Evolutionary conservation across 2,888 invertebrate species (phyloP).

Genomic region (Dicyrtomina minuta): DNA sequence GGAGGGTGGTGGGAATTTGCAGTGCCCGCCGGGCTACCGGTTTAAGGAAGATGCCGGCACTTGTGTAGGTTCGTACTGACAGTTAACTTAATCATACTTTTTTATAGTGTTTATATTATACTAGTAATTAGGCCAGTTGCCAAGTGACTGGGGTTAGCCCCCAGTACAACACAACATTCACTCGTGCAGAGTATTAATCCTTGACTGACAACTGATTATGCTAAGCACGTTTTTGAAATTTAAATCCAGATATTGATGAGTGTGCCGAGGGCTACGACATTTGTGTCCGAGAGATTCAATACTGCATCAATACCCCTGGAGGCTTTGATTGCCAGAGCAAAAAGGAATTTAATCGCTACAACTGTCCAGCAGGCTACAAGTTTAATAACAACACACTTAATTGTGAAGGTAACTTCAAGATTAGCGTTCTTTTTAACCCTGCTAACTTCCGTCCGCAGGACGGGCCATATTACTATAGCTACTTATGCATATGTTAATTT

Average conservation of each 20-base stretch:
- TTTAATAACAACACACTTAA: conserved; percentile 54
- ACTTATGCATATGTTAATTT: too few relatives aligned
- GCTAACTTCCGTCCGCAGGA: too few relatives aligned
- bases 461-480: too few relatives aligned
- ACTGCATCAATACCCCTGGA: conserved; percentile 69
- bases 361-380: conserved; percentile 56
- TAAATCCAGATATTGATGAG: conserved; percentile 75
- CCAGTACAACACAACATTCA: too few relatives aligned
- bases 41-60: conserved; percentile 43
- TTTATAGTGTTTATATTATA: too few relatives aligned
- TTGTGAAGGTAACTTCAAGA: conserved; percentile 54
- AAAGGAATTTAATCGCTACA: conserved; percentile 54
- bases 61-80: conserved; percentile 52
- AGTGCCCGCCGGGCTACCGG: conserved; percentile 54
- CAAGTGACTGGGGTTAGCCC: too few relatives aligned
- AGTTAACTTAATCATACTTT: background rate
- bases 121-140: too few relatives aligned
- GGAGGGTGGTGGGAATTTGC: conserved; percentile 41
- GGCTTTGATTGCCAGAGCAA: conserved; percentile 56
- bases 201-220: too few relatives aligned
- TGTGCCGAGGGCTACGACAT: conserved; percentile 67
- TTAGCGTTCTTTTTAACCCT: background rate
- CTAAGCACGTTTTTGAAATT: too few relatives aligned
- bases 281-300: conserved; percentile 67
- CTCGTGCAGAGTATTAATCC: too few relatives aligned